Evolutionary conservation across 92 coral and sea anemone genomes (phyloP).

Genomic region (Plumapathes pennacea): DNA sequence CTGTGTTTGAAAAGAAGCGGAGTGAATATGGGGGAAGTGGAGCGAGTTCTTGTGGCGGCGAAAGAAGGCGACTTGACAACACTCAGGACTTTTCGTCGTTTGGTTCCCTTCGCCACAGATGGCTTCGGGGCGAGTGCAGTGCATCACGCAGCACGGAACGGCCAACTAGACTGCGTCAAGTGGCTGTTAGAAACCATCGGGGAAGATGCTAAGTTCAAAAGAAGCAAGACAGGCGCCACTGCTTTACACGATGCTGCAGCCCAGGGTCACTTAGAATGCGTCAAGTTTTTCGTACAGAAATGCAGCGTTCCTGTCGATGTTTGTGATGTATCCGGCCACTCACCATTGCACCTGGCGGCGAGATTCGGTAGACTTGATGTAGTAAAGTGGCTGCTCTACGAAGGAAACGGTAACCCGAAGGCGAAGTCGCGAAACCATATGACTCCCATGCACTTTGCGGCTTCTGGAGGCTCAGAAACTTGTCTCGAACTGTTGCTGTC

Average conservation of each 20-base stretch:
- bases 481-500: slow-evolving; percentile 62
- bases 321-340: slow-evolving; percentile 73
- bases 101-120: slow-evolving; percentile 66
- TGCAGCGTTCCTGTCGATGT: slow-evolving; percentile 47
- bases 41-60: slow-evolving; percentile 68
- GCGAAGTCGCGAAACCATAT: slow-evolving; percentile 69
- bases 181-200: slow-evolving; percentile 76
- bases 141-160: slow-evolving; percentile 75
- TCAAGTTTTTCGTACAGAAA: slow-evolving; percentile 61
- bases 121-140: slow-evolving; percentile 76
- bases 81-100: slow-evolving; percentile 53
- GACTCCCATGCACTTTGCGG: slow-evolving; percentile 82
- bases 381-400: slow-evolving; percentile 71
- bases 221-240: slow-evolving; percentile 73
- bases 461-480: slow-evolving; percentile 68
- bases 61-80: slow-evolving; percentile 79
- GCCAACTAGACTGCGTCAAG: slow-evolving; percentile 66
- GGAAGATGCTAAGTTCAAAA: slow-evolving; percentile 50
- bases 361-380: slow-evolving; percentile 71
- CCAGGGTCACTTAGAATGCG: slow-evolving; percentile 69
- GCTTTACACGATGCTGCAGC: slow-evolving; percentile 83
- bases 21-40: slow-evolving; percentile 55
- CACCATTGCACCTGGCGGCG: slow-evolving; percentile 76
- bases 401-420: slow-evolving; percentile 50
- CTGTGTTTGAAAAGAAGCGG: neutral